These are phyloP conservation scores for Auanema sp. DNA, from an alignment of 2,888 invertebrate genomes.

Conservation along the genomic window DNA sequence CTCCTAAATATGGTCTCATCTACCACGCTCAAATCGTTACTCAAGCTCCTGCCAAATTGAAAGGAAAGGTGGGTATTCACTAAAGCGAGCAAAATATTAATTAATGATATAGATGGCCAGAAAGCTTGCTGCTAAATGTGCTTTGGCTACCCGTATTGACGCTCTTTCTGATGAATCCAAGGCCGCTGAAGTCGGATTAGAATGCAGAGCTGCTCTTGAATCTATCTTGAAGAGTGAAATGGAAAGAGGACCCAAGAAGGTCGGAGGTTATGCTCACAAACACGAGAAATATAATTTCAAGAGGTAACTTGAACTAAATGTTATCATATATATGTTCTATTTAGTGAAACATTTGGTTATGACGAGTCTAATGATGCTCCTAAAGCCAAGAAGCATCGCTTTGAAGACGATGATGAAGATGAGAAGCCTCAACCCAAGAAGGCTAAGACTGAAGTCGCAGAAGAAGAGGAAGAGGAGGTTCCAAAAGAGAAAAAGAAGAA, in stretches of 20 bases:
- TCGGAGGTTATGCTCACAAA: slow-evolving; percentile 78
- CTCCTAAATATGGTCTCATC: slow-evolving; percentile 97
- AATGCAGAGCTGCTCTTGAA: slow-evolving; percentile 87
- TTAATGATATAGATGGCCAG: slow-evolving; percentile 72
- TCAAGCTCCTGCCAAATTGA: slow-evolving; percentile 83
- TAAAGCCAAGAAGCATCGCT: slow-evolving; percentile 30
- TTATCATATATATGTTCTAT: slow-evolving; percentile 4
- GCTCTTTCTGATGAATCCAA: slow-evolving; percentile 84
- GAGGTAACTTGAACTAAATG: slow-evolving; percentile 67
- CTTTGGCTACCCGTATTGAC: slow-evolving; percentile 88
- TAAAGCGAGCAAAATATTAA: background rate
- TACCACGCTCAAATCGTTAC: slow-evolving; percentile 93
- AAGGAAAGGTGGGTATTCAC: slow-evolving; percentile 74
- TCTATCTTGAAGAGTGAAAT: slow-evolving; percentile 72
- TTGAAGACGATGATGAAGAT: slow-evolving; percentile 33
- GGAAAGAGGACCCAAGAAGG: slow-evolving; percentile 74
- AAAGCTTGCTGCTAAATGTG: slow-evolving; percentile 93
- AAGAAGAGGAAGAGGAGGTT: slow-evolving; percentile 24
- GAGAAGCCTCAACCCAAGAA: slow-evolving; percentile 36
- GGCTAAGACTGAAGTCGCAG: slow-evolving; percentile 28
- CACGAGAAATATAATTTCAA: slow-evolving; percentile 89
- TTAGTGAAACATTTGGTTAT: slow-evolving; percentile 59
- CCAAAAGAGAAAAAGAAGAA: slow-evolving; percentile 21
- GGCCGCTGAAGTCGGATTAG: slow-evolving; percentile 72
- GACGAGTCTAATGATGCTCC: slow-evolving; percentile 51